Conservation (phyloP, 1,140 invertebrate species). For the Ceratosolen fusciceps region DNA sequence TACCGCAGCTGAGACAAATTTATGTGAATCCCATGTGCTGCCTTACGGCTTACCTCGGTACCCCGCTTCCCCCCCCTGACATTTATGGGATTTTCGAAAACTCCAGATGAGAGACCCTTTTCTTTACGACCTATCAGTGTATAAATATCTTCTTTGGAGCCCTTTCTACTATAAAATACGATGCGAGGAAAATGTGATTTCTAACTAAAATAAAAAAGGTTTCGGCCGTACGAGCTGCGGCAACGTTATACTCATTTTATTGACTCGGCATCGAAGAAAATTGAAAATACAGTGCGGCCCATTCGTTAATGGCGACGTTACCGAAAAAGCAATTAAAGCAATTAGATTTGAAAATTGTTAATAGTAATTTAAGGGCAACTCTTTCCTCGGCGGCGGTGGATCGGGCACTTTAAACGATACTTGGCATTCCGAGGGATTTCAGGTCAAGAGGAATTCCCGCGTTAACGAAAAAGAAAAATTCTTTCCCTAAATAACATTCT, state of each 20-base stretch:
- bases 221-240: too few species aligned
- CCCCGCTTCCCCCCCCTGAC: too few species aligned
- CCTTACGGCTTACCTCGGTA: neutral
- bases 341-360: too few species aligned
- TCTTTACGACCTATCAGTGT: neutral
- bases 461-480: slow-evolving; percentile 16
- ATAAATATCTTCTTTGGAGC: neutral
- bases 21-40: neutral
- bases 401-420: slow-evolving; percentile 26
- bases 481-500: slow-evolving; percentile 33
- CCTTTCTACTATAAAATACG: too few species aligned
- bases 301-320: too few species aligned
- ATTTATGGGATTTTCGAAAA: slow-evolving; percentile 5
- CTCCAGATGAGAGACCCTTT: neutral
- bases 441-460: slow-evolving; percentile 24
- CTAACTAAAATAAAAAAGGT: too few species aligned
- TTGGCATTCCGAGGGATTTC: slow-evolving; percentile 29
- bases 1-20: neutral
- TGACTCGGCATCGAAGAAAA: too few species aligned
- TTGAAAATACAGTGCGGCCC: too few species aligned
- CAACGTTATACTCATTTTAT: too few species aligned
- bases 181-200: too few species aligned
- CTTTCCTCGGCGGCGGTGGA: neutral
- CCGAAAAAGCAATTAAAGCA: too few species aligned
- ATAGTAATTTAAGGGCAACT: neutral